Conservation (phyloP, 2,888 invertebrate species). For the Agrochola macilenta region DNA sequence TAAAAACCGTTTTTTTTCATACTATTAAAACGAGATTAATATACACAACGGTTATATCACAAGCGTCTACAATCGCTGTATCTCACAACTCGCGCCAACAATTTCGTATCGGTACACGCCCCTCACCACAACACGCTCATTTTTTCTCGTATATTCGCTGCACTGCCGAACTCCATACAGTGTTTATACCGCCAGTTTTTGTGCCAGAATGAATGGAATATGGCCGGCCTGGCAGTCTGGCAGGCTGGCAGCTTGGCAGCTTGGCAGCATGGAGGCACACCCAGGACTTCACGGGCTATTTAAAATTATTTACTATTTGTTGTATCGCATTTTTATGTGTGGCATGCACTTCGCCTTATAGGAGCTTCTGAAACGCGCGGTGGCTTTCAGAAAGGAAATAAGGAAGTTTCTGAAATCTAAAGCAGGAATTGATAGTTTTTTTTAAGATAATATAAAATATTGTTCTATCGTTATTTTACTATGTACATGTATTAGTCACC, state of each 20-base stretch:
- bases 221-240: constrained; percentile 62
- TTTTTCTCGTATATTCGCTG: constrained; percentile 73
- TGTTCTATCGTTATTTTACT: constrained; percentile 12
- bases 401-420: background rate
- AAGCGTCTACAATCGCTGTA: background rate
- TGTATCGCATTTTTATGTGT: constrained; percentile 62
- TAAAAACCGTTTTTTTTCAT: background rate
- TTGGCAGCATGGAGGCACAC: constrained; percentile 47
- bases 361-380: too few relatives aligned
- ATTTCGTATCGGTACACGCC: constrained; percentile 53
- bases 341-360: constrained; percentile 33
- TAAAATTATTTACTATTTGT: constrained; percentile 69
- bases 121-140: constrained; percentile 72
- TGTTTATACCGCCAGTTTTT: constrained; percentile 64
- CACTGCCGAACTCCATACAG: constrained; percentile 75
- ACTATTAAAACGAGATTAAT: too few relatives aligned
- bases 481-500: constrained; percentile 44
- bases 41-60: too few relatives aligned
- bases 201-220: constrained; percentile 75
- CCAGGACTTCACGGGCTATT: constrained; percentile 68
- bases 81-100: constrained; percentile 19
- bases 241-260: constrained; percentile 22
- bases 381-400: background rate
- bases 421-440: background rate
- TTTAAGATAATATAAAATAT: background rate